Evolutionary conservation across 2,888 invertebrate species (phyloP).

Genomic region (Leucoptera coffeella): DNA sequence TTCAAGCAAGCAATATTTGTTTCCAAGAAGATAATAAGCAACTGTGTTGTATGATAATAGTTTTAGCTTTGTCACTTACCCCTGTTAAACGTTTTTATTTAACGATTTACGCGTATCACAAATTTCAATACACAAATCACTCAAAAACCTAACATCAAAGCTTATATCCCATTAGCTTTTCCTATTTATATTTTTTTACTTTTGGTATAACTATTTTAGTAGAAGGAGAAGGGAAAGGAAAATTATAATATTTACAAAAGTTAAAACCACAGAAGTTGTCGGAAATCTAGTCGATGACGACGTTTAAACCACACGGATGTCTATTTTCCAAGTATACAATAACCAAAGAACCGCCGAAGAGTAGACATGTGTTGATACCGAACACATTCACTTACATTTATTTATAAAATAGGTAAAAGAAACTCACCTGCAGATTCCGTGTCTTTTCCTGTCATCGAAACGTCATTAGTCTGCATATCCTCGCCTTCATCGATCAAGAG

Average conservation of each 20-base stretch:
- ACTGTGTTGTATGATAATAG: constrained; percentile 38
- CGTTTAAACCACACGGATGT: no score
- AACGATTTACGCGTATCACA: constrained; percentile 29
- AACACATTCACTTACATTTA: no score
- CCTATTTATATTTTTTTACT: no score
- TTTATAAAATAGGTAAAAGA: no score
- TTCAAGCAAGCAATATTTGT: constrained; percentile 54
- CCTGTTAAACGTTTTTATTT: constrained; percentile 46
- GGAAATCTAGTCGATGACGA: no score
- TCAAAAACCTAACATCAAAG: constrained; percentile 46
- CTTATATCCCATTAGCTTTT: constrained; percentile 80
- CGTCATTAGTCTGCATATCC: constrained; percentile 44
- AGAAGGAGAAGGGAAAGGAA: constrained; percentile 49
- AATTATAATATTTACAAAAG: constrained; percentile 50
- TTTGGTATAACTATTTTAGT: constrained; percentile 16
- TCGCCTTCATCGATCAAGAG: constrained; percentile 50
- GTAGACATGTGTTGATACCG: no score
- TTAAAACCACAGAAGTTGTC: no score
- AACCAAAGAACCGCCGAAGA: no score
- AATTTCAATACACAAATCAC: constrained; percentile 37
- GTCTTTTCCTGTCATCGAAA: constrained; percentile 37
- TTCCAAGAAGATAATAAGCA: constrained; percentile 48
- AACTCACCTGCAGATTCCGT: constrained; percentile 50
- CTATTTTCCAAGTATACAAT: no score
- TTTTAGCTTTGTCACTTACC: constrained; percentile 51